phyloP scores from a whole-genome alignment of 2,797 vertebrate genomes.

The Hemibagrus guttatus region DNA sequence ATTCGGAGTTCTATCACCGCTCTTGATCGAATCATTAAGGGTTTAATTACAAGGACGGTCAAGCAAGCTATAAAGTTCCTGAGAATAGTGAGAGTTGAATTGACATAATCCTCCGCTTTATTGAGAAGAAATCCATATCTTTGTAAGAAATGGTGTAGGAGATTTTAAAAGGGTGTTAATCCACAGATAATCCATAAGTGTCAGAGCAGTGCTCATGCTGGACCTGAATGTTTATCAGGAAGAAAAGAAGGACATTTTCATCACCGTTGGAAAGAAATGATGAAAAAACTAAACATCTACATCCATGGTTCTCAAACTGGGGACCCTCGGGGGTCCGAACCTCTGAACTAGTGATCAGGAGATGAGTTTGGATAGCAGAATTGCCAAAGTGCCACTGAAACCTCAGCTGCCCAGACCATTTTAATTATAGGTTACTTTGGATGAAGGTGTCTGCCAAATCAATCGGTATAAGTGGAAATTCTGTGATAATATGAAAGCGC shows the following conservation, averaged over 20 bases:
- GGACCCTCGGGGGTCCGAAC: background rate
- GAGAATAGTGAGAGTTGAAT: background rate
- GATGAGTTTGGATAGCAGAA: background rate
- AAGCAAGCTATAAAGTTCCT: slow-evolving; percentile 17
- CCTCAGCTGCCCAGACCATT: background rate
- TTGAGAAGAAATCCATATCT: slow-evolving; percentile 18
- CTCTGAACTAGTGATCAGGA: background rate
- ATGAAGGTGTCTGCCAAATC: background rate
- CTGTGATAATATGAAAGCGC: background rate
- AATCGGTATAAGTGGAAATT: background rate
- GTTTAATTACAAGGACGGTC: slow-evolving; percentile 29
- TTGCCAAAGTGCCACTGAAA: background rate
- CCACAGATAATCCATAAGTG: background rate
- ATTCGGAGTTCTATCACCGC: slow-evolving; percentile 10
- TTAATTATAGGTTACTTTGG: background rate
- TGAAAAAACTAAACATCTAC: background rate
- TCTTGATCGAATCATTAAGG: slow-evolving; percentile 21
- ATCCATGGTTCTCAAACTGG: background rate
- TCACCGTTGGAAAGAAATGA: background rate
- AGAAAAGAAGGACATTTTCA: background rate
- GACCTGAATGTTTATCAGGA: background rate
- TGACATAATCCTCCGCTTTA: slow-evolving; percentile 1
- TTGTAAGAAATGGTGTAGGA: background rate
- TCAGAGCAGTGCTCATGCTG: background rate
- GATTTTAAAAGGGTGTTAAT: background rate